Evolutionary conservation across 2,113 vertebrate species (phyloP).

Genomic region (Pseudolaguvia tuberculata): DNA sequence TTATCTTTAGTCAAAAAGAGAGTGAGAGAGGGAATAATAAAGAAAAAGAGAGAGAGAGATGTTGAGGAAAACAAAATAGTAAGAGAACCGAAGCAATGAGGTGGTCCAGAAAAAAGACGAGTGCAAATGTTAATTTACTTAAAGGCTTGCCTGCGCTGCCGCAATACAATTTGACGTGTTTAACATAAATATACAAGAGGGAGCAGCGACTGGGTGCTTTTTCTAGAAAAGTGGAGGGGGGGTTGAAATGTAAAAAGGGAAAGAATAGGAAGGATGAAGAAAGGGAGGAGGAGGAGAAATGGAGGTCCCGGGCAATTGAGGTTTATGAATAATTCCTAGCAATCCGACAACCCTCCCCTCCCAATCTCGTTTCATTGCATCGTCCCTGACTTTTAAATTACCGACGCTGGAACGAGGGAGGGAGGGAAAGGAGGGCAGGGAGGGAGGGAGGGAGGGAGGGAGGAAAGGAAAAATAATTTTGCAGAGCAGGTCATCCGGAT

Average conservation of each 20-base stretch:
- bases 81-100: slow-evolving; percentile 52
- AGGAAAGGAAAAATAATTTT: slow-evolving; percentile 43
- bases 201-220: slow-evolving; percentile 54
- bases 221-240: slow-evolving; percentile 20
- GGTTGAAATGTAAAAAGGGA: background rate
- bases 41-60: slow-evolving; percentile 17
- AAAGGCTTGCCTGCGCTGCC: slow-evolving; percentile 70
- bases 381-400: slow-evolving; percentile 72
- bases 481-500: slow-evolving; percentile 70
- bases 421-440: slow-evolving; percentile 33
- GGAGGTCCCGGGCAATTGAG: slow-evolving; percentile 53
- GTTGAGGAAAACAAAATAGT: background rate
- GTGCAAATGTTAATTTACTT: slow-evolving; percentile 54
- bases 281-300: slow-evolving; percentile 52
- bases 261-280: slow-evolving; percentile 49
- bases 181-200: slow-evolving; percentile 77
- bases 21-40: slow-evolving; percentile 33
- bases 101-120: slow-evolving; percentile 49
- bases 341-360: slow-evolving; percentile 55
- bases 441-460: too few relatives aligned
- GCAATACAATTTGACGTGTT: slow-evolving; percentile 78
- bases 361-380: slow-evolving; percentile 20
- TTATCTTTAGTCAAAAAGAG: slow-evolving; percentile 31
- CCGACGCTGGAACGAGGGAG: slow-evolving; percentile 60
- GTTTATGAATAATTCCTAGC: slow-evolving; percentile 76